Evolutionary conservation across 1,140 invertebrate genomes (phyloP), one percentile per base, ranked within the genome.

Genomic region (Diachasmimorpha longicaudata): DNA sequence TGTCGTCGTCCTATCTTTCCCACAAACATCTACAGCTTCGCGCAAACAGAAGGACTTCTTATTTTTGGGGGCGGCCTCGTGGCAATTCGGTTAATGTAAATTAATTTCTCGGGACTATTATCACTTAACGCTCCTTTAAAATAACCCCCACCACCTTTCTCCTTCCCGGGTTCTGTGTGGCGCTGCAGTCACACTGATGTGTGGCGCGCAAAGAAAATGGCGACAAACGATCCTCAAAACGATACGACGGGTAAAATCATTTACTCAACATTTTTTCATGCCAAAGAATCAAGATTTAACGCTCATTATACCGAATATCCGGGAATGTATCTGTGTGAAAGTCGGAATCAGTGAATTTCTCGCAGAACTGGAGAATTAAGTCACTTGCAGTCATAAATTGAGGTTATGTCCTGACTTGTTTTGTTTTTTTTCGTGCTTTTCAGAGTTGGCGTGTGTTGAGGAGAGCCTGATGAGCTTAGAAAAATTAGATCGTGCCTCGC

Each of bases 401-500:
- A 52, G 73, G 44, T 55, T 73, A 44, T 16, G 39, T 55, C 55
- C 5, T 21, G 48, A 69, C 44, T 42, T 23, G 23, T 74, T 70
- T 58, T 16, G 25, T 19, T 19, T 13, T 69, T 77, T 71, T 19
- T 11, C 42, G 44, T 66, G 25, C 66, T 73, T 23, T n/a, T 76
- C 11, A 88, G 86, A 88, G 77, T 82, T 92, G 83, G 88, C 88
- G 78, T 90, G 89, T 68, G 85, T 93, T 75, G 93, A 94, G 83
- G 91, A 93, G 83, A 94, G 91, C 85, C 89, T 96, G 52, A 90
- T 95, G 76, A 97, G 96, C 81, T 90, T 94, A 84, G 97, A 98
- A 90, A 97, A 95, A 83, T 89, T 98, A 77, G 96, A 97, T 87
- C 90, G 96, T 83, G 92, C 95, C 10, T 98, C 96, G 1, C 97